Conservation (phyloP, 2,888 invertebrate genomes). For the Orthosia cruda region DNA sequence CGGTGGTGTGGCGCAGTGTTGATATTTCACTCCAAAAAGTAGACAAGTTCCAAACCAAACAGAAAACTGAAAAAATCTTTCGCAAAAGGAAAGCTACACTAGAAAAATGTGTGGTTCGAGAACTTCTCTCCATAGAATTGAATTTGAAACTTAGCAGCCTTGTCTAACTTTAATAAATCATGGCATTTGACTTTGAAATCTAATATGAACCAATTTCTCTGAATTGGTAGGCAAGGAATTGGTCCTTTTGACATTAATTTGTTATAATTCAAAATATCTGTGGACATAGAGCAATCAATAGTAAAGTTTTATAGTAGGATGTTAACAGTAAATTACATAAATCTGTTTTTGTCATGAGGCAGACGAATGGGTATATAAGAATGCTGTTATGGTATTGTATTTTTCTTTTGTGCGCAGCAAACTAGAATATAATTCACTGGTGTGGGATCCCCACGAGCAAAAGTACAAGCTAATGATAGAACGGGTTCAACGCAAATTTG, state of each 20-base stretch:
- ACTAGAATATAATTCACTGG: no score
- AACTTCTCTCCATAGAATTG: slow-evolving; percentile 21
- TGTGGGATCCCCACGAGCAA: no score
- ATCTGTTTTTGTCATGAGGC: no score
- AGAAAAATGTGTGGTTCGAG: slow-evolving; percentile 18
- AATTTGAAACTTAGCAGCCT: slow-evolving; percentile 25
- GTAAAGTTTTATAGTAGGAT: not conserved
- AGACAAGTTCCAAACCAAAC: not conserved
- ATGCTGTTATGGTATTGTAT: no score
- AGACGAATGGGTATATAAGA: no score
- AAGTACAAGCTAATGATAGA: no score
- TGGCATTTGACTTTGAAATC: slow-evolving; percentile 20
- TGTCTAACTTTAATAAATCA: slow-evolving; percentile 23
- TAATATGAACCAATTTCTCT: slow-evolving; percentile 8
- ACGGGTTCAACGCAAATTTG: no score
- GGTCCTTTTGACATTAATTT: not conserved
- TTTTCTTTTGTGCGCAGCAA: no score
- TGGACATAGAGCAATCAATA: not conserved
- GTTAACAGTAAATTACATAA: no score
- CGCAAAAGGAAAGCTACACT: slow-evolving; percentile 13
- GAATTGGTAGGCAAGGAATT: not conserved
- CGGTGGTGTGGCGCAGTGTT: slow-evolving; percentile 12
- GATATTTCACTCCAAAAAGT: slow-evolving; percentile 31
- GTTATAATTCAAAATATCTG: not conserved
- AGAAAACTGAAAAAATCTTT: slow-evolving; percentile 27